Evolutionary conservation across 1,140 invertebrate genomes (phyloP).

Genomic region (Drosophila sucinea): DNA sequence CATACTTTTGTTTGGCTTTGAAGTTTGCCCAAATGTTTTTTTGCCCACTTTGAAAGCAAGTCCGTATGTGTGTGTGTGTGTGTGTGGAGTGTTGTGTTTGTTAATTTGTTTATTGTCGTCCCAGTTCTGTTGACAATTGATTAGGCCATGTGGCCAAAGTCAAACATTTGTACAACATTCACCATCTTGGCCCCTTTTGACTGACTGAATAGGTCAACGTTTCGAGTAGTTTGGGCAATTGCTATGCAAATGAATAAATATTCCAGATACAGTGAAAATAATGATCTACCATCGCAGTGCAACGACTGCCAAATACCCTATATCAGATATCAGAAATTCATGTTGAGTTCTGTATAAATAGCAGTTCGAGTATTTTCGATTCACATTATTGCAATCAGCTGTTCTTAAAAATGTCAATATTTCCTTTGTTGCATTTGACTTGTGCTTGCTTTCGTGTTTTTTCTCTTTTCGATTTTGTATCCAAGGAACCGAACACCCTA

Average conservation of each 20-base stretch:
- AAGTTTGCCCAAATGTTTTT: slow-evolving; percentile 41
- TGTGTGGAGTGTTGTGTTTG: not conserved
- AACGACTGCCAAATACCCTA: too few relatives aligned
- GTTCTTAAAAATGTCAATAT: too few relatives aligned
- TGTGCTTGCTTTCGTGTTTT: too few relatives aligned
- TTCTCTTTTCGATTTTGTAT: too few relatives aligned
- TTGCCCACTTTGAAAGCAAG: not conserved
- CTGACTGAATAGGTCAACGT: slow-evolving; percentile 4
- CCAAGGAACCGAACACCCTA: too few relatives aligned
- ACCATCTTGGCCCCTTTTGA: slow-evolving; percentile 28
- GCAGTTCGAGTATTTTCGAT: too few relatives aligned
- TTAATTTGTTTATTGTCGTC: slow-evolving; percentile 13
- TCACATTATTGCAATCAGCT: too few relatives aligned
- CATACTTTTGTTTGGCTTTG: slow-evolving; percentile 51
- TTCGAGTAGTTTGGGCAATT: not conserved
- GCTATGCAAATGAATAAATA: slow-evolving; percentile 1
- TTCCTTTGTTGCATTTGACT: too few relatives aligned
- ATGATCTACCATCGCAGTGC: too few relatives aligned
- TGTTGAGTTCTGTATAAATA: too few relatives aligned
- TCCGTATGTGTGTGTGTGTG: slow-evolving; percentile 7
- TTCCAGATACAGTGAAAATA: not conserved
- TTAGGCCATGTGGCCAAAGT: slow-evolving; percentile 42
- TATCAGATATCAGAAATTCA: too few relatives aligned
- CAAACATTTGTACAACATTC: slow-evolving; percentile 36
- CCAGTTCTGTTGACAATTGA: slow-evolving; percentile 51